Percentiles rank a stretch among this genome's conserved stretches.
These are phyloP conservation scores for Solenodon paradoxus DNA, from an alignment of 2,113 vertebrate genomes.

Conservation along the genomic window DNA sequence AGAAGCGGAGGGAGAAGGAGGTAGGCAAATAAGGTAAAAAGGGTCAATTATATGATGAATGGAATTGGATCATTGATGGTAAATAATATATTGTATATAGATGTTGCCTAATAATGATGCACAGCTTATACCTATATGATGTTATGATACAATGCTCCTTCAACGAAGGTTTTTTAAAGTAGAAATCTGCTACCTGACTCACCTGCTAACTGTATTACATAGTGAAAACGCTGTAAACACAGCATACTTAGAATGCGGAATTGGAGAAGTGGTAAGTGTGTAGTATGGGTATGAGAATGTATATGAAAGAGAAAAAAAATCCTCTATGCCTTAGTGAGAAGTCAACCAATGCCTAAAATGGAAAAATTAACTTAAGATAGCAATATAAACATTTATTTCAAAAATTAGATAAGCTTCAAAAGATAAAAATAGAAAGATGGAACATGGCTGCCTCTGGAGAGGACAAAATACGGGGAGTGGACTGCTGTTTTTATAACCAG, in stretches of 20 bases:
- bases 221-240: neutral
- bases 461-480: neutral
- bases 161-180: too few relatives aligned
- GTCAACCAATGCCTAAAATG: neutral
- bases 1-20: too few relatives aligned
- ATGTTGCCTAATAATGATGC: too few relatives aligned
- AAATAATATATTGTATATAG: too few relatives aligned
- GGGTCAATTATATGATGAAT: too few relatives aligned
- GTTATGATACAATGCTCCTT: too few relatives aligned
- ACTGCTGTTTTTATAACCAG: neutral
- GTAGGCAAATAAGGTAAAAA: too few relatives aligned
- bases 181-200: neutral
- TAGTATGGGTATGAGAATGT: neutral
- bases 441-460: neutral
- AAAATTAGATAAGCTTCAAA: neutral
- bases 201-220: neutral
- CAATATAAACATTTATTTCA: neutral
- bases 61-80: too few relatives aligned
- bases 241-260: neutral
- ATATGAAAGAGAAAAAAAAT: slow-evolving; percentile 1
- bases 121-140: too few relatives aligned
- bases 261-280: neutral
- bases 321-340: neutral
- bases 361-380: neutral
- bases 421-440: neutral